A percentile compares a stretch with the other conserved stretches of the same genome.
phyloP scores from a whole-genome alignment of 2,797 vertebrate species.

The Xyrichtys novacula region DNA sequence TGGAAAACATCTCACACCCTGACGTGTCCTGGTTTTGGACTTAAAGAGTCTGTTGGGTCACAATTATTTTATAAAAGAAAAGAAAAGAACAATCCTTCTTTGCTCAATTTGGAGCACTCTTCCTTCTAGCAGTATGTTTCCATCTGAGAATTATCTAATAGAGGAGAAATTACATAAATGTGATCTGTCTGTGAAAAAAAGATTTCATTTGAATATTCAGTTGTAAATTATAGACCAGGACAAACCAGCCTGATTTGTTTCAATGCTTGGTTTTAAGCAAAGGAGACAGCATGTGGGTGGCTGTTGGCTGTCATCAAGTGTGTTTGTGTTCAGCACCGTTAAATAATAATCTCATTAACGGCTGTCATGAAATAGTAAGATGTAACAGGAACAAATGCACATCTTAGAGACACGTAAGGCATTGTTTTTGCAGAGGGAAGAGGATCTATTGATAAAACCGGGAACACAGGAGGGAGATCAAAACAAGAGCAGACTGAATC shows the following conservation, averaged over 20 bases:
- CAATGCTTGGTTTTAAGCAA: slow-evolving; percentile 40
- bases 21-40: too few relatives aligned
- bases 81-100: too few relatives aligned
- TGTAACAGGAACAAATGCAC: slow-evolving; percentile 56
- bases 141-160: slow-evolving; percentile 37
- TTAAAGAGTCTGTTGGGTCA: too few relatives aligned
- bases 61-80: too few relatives aligned
- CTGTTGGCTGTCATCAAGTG: slow-evolving; percentile 57
- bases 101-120: too few relatives aligned
- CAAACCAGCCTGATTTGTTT: slow-evolving; percentile 44
- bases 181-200: slow-evolving; percentile 27
- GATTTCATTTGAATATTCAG: slow-evolving; percentile 39
- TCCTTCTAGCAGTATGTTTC: slow-evolving; percentile 1
- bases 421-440: slow-evolving; percentile 25
- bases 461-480: slow-evolving; percentile 49
- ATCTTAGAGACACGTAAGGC: slow-evolving; percentile 32
- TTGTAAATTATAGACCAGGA: slow-evolving; percentile 41
- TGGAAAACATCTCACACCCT: too few relatives aligned
- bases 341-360: slow-evolving; percentile 74
- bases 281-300: slow-evolving; percentile 65
- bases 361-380: slow-evolving; percentile 64
- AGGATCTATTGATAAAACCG: slow-evolving; percentile 49
- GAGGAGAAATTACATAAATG: slow-evolving; percentile 43
- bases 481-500: slow-evolving; percentile 51
- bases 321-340: slow-evolving; percentile 62